Evolutionary conservation across 2,797 vertebrate species (phyloP).

Genomic region (Dicrostonyx torquatus): DNA sequence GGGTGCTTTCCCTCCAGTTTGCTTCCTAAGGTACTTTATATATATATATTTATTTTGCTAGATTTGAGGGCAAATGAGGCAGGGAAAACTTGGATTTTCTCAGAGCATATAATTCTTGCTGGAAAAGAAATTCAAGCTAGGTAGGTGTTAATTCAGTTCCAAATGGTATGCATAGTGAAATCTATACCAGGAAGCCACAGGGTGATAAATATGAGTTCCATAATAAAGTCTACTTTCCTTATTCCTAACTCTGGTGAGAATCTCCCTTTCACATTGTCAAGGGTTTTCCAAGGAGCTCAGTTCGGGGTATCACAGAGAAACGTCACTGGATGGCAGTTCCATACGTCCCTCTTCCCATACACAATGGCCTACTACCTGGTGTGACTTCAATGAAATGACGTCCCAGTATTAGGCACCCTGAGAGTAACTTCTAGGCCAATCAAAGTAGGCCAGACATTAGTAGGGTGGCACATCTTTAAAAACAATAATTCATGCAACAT

Average conservation of each 20-base stretch:
- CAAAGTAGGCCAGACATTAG: background rate
- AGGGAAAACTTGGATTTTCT: conserved; percentile 33
- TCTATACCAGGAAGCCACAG: background rate
- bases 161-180: background rate
- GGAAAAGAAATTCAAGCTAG: conserved; percentile 15
- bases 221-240: background rate
- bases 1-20: background rate
- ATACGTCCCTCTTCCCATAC: background rate
- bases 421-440: background rate
- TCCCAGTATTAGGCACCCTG: background rate
- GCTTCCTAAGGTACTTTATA: conserved; percentile 27
- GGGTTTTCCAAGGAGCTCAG: background rate
- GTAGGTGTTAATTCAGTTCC: conserved; percentile 10
- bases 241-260: background rate
- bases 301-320: background rate
- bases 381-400: conserved; percentile 5
- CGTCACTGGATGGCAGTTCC: background rate
- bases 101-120: conserved; percentile 8
- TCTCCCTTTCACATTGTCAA: background rate
- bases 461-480: background rate
- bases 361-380: background rate
- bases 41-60: background rate
- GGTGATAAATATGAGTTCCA: background rate
- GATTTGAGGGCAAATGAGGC: conserved; percentile 26
- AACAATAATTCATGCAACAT: background rate